Evolutionary conservation across 1,140 invertebrate species (phyloP).

Genomic region (Apis florea): DNA sequence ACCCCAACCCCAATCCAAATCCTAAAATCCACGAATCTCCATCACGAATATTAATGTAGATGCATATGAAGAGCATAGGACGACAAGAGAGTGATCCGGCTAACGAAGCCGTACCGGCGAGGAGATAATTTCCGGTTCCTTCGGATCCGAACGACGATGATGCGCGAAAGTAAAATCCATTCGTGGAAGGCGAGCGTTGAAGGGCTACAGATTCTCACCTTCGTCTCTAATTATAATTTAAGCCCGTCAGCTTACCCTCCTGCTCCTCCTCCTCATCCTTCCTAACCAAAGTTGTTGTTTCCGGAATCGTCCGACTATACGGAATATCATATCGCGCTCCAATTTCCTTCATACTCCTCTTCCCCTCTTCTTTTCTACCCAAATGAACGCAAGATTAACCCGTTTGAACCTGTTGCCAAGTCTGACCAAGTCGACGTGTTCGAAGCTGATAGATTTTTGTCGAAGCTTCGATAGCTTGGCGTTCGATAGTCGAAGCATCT

Average conservation of each 20-base stretch:
- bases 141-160: not conserved
- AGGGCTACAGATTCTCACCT: slow-evolving; percentile 13
- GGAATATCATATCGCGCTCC: slow-evolving; percentile 19
- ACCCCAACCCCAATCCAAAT: too few species aligned
- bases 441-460: too few species aligned
- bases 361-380: too few species aligned
- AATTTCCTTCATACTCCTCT: slow-evolving; percentile 15
- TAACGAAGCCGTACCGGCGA: slow-evolving; percentile 9
- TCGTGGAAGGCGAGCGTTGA: not conserved
- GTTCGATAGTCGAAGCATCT: too few species aligned
- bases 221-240: slow-evolving; percentile 46
- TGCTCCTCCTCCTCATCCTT: not conserved
- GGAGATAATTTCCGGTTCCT: slow-evolving; percentile 19
- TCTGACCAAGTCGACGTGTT: too few species aligned
- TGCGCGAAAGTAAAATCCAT: not conserved
- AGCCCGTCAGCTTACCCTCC: slow-evolving; percentile 8
- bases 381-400: slow-evolving; percentile 9
- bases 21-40: not conserved
- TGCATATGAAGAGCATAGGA: not conserved
- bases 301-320: not conserved
- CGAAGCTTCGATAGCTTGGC: not conserved
- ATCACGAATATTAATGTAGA: not conserved
- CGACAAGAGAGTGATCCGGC: not conserved
- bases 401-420: slow-evolving; percentile 2
- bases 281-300: slow-evolving; percentile 6